Conservation (phyloP, 92 coral and sea anemone genomes). For the Bergia sp. region DNA sequence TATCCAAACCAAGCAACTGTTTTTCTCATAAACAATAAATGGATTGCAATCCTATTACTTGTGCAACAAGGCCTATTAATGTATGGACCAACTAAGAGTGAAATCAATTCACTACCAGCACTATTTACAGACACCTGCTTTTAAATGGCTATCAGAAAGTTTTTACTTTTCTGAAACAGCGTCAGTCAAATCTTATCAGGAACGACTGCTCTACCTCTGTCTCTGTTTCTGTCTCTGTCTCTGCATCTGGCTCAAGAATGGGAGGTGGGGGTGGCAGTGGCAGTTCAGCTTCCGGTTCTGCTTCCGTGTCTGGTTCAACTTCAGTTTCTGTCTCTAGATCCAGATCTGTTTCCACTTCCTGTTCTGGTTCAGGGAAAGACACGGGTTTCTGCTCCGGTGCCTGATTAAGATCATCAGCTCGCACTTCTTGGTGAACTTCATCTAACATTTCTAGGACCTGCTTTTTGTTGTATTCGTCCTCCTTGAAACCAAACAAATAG, state of each 20-base stretch:
- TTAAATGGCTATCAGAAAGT: too few species aligned
- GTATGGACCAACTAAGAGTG: too few species aligned
- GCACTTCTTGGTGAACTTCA: constrained; percentile 43
- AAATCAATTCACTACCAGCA: too few species aligned
- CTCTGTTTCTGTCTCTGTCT: constrained; percentile 35
- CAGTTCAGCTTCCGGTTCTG: constrained; percentile 73
- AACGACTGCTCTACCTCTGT: constrained; percentile 3
- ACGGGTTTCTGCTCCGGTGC: constrained; percentile 28
- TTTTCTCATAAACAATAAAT: too few species aligned
- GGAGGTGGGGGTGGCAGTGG: constrained; percentile 70
- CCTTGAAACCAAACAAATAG: not conserved
- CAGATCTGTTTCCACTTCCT: constrained; percentile 59
- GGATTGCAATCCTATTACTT: too few species aligned
- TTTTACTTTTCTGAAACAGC: too few species aligned
- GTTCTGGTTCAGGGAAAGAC: constrained; percentile 28
- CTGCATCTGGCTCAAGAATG: constrained; percentile 24
- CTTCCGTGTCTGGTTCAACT: constrained; percentile 72
- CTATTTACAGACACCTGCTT: too few species aligned
- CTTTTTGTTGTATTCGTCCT: constrained; percentile 34
- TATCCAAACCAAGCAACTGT: too few species aligned
- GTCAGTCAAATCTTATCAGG: not conserved
- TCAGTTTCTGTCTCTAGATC: constrained; percentile 80
- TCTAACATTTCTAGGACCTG: constrained; percentile 39
- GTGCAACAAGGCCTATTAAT: too few species aligned
- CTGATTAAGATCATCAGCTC: constrained; percentile 33